A percentile compares a stretch with the other conserved stretches of the same genome.
These are phyloP conservation scores for Pyrgilauda ruficollis DNA, from an alignment of 2,113 vertebrate genomes.

Conservation along the genomic window DNA sequence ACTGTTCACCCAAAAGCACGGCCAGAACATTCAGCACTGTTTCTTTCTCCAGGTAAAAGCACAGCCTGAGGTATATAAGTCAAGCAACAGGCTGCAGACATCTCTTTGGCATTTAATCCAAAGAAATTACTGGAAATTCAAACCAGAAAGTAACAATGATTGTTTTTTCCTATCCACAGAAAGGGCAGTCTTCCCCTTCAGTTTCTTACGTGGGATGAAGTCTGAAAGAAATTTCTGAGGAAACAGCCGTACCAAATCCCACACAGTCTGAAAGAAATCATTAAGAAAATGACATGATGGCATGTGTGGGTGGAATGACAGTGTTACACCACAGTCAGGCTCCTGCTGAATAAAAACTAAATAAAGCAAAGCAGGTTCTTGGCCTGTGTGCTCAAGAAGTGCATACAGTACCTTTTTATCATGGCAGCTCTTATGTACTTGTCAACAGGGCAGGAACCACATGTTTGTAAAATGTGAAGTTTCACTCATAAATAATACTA, in stretches of 20 bases:
- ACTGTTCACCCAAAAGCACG: neutral
- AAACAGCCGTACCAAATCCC: neutral
- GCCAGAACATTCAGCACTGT: neutral
- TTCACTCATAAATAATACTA: neutral
- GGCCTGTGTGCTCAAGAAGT: neutral
- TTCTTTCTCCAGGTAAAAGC: neutral
- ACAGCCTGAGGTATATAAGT: neutral
- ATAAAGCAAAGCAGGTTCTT: neutral
- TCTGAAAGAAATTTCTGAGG: neutral
- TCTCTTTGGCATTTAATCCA: neutral
- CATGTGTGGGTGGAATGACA: constrained; percentile 3
- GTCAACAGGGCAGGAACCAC: neutral
- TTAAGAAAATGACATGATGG: constrained; percentile 42
- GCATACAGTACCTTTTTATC: neutral
- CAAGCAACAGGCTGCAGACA: neutral
- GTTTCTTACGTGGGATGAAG: neutral
- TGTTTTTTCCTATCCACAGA: neutral
- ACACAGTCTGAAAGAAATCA: constrained; percentile 46
- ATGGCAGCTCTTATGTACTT: neutral
- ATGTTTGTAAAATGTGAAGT: neutral
- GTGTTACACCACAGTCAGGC: constrained; percentile 31
- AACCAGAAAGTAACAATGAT: neutral
- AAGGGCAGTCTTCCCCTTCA: neutral
- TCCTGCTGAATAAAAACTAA: neutral
- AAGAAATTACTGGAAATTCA: constrained; percentile 21